These are phyloP conservation scores for Scytalopus superciliaris DNA, from an alignment of 2,113 vertebrate species.

Conservation along the genomic window DNA sequence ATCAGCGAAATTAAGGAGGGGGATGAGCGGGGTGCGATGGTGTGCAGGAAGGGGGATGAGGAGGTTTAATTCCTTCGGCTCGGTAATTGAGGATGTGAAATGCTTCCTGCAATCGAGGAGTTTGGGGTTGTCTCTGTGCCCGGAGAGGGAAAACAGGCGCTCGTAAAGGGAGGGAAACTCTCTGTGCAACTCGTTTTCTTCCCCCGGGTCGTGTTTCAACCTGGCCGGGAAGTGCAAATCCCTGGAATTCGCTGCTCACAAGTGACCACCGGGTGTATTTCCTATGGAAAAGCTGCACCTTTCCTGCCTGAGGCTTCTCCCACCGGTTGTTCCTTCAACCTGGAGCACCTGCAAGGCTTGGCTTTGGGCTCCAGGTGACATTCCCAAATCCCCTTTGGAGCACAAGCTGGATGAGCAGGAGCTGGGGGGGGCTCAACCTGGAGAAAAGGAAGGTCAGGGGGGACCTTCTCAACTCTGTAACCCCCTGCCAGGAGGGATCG, in stretches of 20 bases:
- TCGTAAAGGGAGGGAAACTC: not conserved
- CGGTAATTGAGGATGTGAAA: fast-evolving
- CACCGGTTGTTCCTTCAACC: fast-evolving
- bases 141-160: fast-evolving
- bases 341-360: fast-evolving
- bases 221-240: fast-evolving
- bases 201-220: too few species aligned
- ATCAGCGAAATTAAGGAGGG: too few species aligned
- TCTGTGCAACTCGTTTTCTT: not conserved
- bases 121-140: not conserved
- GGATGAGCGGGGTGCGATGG: not conserved
- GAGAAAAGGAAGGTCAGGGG: not conserved
- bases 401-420: fast-evolving
- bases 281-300: fast-evolving
- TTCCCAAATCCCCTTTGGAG: not conserved
- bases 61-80: not conserved
- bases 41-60: not conserved
- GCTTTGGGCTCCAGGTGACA: not conserved
- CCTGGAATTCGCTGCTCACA: not conserved
- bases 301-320: not conserved
- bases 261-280: not conserved
- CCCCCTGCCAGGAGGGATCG: not conserved
- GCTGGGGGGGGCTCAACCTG: not conserved
- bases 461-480: too few species aligned
- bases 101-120: not conserved